Evolutionary conservation across 2,888 invertebrate genomes (phyloP).

Genomic region (Eretmocerus hayati): DNA sequence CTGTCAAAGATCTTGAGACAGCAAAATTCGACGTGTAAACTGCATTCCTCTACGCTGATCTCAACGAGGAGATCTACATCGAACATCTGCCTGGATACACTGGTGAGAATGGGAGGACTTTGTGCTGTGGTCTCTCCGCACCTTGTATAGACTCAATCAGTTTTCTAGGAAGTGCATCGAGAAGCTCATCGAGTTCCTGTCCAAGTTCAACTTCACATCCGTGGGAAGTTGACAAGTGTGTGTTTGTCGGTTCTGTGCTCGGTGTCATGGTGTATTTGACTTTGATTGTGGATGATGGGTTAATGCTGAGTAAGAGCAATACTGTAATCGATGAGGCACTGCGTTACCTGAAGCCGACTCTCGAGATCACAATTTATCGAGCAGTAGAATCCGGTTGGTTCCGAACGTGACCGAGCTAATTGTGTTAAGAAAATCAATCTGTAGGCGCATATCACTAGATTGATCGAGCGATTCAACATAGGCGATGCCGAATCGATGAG

Average conservation of each 20-base stretch:
- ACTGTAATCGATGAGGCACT: constrained; percentile 2
- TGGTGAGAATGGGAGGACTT: not conserved
- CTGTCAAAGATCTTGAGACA: not conserved
- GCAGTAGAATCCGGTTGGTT: no score
- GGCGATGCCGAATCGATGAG: not conserved
- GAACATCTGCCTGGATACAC: not conserved
- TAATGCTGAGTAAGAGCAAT: not conserved
- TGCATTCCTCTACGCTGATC: constrained; percentile 15
- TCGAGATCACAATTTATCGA: no score
- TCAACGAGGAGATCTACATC: constrained; percentile 1
- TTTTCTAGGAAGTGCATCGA: not conserved
- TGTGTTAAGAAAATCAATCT: no score
- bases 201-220: not conserved
- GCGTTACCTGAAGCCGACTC: no score
- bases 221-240: constrained; percentile 3
- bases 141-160: not conserved
- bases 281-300: constrained; percentile 5
- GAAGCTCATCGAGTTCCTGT: not conserved
- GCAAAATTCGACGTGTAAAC: constrained; percentile 15
- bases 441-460: no score
- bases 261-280: not conserved
- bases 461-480: constrained; percentile 10
- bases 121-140: not conserved
- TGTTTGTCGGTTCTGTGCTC: not conserved
- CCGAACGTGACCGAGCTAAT: no score